These are phyloP conservation scores for Synanthedon tipuliformis DNA, from an alignment of 2,888 invertebrate species.

Conservation along the genomic window DNA sequence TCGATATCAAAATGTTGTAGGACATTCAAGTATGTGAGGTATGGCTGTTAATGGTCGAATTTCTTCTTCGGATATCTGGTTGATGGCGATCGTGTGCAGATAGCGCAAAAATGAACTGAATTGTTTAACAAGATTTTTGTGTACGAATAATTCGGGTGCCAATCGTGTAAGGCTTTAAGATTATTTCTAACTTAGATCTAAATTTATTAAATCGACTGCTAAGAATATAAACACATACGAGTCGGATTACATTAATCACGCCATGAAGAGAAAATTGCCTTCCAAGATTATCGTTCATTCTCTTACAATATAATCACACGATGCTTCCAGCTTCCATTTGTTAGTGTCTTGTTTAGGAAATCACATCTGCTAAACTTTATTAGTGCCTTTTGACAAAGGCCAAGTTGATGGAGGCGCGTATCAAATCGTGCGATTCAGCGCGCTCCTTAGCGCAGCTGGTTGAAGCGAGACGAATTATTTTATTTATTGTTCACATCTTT, in stretches of 20 bases:
- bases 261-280: slow-evolving; percentile 36
- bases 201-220: slow-evolving; percentile 1
- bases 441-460: slow-evolving; percentile 66
- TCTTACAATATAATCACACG: slow-evolving; percentile 30
- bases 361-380: slow-evolving; percentile 68
- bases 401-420: slow-evolving; percentile 65
- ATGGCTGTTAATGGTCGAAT: slow-evolving; percentile 36
- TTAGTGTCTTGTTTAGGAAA: slow-evolving; percentile 65
- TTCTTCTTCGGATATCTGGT: slow-evolving; percentile 39
- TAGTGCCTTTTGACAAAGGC: slow-evolving; percentile 62
- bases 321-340: slow-evolving; percentile 46
- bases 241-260: slow-evolving; percentile 26
- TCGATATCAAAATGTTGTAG: slow-evolving; percentile 46
- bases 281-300: slow-evolving; percentile 31
- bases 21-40: slow-evolving; percentile 41
- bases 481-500: slow-evolving; percentile 63
- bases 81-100: slow-evolving; percentile 57
- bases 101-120: slow-evolving; percentile 37
- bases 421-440: slow-evolving; percentile 60
- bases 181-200: not conserved
- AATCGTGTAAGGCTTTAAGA: slow-evolving; percentile 24
- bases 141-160: slow-evolving; percentile 29
- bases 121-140: slow-evolving; percentile 39
- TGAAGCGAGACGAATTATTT: slow-evolving; percentile 58
- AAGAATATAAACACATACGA: slow-evolving; percentile 1